Percentiles rank a stretch among this genome's conserved stretches.
Conservation (phyloP, 2,888 invertebrate species). For the Pyrochroa serraticornis region DNA sequence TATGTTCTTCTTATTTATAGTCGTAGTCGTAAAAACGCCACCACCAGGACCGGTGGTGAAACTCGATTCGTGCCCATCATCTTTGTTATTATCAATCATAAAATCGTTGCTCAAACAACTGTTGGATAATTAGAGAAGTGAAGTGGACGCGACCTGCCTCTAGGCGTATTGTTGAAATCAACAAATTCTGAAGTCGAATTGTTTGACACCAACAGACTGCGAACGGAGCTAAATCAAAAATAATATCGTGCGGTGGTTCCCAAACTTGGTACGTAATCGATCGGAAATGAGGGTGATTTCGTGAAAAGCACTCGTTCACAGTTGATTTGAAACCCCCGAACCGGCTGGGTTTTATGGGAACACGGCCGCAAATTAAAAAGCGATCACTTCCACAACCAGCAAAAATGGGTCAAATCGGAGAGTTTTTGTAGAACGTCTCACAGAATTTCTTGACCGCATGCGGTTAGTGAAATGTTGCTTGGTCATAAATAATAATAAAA, state of each 20-base stretch:
- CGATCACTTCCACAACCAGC: background rate
- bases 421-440: constrained; percentile 23
- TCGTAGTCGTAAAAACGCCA: constrained; percentile 1
- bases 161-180: constrained; percentile 53
- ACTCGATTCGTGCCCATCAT: too few relatives aligned
- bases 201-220: constrained; percentile 27
- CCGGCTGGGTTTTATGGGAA: constrained; percentile 22
- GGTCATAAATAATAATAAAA: constrained; percentile 46
- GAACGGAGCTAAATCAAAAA: constrained; percentile 19
- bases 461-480: constrained; percentile 35
- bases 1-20: constrained; percentile 2
- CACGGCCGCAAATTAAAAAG: constrained; percentile 2
- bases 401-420: constrained; percentile 35
- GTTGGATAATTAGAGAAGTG: too few relatives aligned
- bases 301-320: constrained; percentile 27
- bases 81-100: constrained; percentile 16
- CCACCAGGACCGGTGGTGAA: background rate
- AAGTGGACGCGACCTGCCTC: constrained; percentile 39
- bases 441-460: constrained; percentile 41
- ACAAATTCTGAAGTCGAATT: constrained; percentile 30
- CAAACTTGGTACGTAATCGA: constrained; percentile 27
- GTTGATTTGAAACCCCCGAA: constrained; percentile 22
- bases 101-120: background rate
- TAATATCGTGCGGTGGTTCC: constrained; percentile 16
- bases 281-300: constrained; percentile 29